phyloP scores from a whole-genome alignment of 2,797 vertebrate species.

The Hypotaenidia philippensis region DNA sequence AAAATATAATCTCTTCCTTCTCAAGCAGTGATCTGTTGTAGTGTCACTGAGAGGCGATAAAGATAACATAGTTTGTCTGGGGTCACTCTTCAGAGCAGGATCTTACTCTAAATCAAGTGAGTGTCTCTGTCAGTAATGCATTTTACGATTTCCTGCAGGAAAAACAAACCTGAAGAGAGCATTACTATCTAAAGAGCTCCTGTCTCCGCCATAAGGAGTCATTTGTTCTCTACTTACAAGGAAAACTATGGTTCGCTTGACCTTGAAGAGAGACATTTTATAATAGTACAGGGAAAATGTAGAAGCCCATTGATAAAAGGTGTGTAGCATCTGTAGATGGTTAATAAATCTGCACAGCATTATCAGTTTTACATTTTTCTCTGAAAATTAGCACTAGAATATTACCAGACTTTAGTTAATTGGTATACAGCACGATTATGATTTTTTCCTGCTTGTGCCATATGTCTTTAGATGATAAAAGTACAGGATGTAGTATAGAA shows the following conservation, averaged over 20 bases:
- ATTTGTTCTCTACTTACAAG: neutral
- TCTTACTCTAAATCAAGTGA: neutral
- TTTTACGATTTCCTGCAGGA: neutral
- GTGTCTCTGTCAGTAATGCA: neutral
- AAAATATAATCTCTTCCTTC: neutral
- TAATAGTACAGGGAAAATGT: neutral
- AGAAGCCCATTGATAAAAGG: neutral
- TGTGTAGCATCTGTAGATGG: neutral
- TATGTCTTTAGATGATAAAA: constrained; percentile 18
- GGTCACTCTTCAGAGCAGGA: neutral
- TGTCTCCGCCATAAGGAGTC: neutral
- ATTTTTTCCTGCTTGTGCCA: neutral
- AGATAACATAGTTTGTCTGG: neutral
- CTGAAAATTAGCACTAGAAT: neutral
- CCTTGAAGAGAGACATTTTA: neutral
- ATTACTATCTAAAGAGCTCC: neutral
- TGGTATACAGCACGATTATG: neutral
- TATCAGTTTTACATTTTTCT: neutral
- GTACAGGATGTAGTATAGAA: neutral
- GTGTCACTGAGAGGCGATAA: neutral
- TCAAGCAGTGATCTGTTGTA: neutral
- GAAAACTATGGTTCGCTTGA: neutral
- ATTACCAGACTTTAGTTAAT: neutral
- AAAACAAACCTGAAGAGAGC: neutral
- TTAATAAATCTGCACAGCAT: neutral